These are phyloP conservation scores for Acrocyrtus sp. DNA, from an alignment of 2,888 invertebrate genomes.

Conservation along the genomic window DNA sequence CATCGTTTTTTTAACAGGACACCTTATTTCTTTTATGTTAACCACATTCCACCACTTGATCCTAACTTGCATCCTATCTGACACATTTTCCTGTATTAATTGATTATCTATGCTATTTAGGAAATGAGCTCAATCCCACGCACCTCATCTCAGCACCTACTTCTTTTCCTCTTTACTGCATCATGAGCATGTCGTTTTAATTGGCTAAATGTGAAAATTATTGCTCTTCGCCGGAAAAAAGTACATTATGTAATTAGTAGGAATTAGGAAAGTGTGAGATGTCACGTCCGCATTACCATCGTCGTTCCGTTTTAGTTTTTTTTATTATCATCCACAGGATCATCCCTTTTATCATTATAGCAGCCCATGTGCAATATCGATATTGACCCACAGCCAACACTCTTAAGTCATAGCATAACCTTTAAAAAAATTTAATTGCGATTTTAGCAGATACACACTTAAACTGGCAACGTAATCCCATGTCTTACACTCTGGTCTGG, in stretches of 20 bases:
- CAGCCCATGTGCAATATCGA: not conserved
- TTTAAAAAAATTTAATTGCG: not conserved
- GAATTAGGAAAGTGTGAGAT: slow-evolving; percentile 15
- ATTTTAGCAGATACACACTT: too few relatives aligned
- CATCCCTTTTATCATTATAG: too few relatives aligned
- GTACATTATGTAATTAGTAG: not conserved
- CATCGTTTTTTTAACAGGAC: too few relatives aligned
- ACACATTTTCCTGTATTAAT: slow-evolving; percentile 16
- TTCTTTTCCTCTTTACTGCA: not conserved
- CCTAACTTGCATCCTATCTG: not conserved
- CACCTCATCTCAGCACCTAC: not conserved
- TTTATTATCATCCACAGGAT: not conserved
- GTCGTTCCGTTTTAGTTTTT: slow-evolving; percentile 28
- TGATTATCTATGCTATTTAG: slow-evolving; percentile 19
- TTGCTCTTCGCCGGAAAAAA: slow-evolving; percentile 29
- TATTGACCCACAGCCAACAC: not conserved
- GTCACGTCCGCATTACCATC: slow-evolving; percentile 40
- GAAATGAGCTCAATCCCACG: slow-evolving; percentile 12
- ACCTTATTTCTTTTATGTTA: too few relatives aligned
- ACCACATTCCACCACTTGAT: too few relatives aligned
- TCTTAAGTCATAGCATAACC: not conserved
- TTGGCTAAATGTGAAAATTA: not conserved
- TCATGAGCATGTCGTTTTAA: not conserved
- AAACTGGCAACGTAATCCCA: too few relatives aligned
- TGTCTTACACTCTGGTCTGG: too few relatives aligned